Evolutionary conservation across 2,888 invertebrate species (phyloP), one percentile per base, ranked within the genome.

Genomic region (Erebia ligea): DNA sequence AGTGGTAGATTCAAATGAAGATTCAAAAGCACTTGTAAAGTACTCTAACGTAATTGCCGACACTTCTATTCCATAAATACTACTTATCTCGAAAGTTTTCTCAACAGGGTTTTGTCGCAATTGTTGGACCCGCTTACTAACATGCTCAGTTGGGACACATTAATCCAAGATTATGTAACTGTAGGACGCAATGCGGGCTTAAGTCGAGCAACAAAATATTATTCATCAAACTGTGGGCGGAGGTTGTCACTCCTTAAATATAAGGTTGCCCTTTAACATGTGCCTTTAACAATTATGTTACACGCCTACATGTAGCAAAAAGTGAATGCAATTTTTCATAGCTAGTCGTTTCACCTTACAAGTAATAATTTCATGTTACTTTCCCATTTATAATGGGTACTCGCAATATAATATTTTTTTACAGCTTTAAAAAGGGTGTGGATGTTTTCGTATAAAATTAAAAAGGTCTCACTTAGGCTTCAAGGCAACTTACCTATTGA

Each of bases 181-280:
- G 34, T 54, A 63, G 67, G 62, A 52, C 58, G 56, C 58, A 67
- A 19, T 72, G 57, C 59, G 21, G 54, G 56, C 42, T 42, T 56
- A 34, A 13, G 63, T 40, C 56, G 56, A 63, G 57, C 81, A 82
- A 80, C 79, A 83, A 83, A 85, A 85, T 64, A 17, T 64, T 59
- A 59, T 59, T n/a, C 58, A 34, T 40, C 8, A 59, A 59, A 3
- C 58, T n/a, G 34, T 34, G 40, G 21, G 21, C 11, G 3, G 21
- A 11, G n/a, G 9, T n/a, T 21, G 11, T 15, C 40, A 25, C 11
- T 57, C 15, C 25, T 13, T 13, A 8, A 57, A 25, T 15, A 34
- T 25, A 4, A 21, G 13, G 9, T 57, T 34, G 57, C 57, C 57
- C 13, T 34, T 13, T 34, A 5, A 57, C 34, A 2, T 42, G 9